A percentile compares a stretch with the other conserved stretches of the same genome.
Conservation (phyloP, 2,888 invertebrate genomes). For the Nymphalis c-album region DNA sequence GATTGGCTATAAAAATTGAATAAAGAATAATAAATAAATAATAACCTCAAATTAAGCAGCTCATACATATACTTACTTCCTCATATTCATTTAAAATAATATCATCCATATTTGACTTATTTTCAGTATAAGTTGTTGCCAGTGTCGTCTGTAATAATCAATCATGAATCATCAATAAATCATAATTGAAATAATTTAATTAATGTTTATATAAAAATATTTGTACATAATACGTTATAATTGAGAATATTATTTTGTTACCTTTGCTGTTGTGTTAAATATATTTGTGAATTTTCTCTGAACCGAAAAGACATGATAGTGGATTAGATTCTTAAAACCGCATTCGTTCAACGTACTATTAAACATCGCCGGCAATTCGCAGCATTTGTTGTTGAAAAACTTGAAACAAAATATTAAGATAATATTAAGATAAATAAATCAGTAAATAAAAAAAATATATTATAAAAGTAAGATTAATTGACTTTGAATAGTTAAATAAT, state of each 20-base stretch:
- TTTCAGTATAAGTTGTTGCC: not conserved
- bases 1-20: slow-evolving; percentile 29
- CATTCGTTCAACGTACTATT: slow-evolving; percentile 53
- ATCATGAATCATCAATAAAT: not conserved
- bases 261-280: slow-evolving; percentile 15
- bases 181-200: not conserved
- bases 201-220: no score
- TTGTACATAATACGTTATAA: no score
- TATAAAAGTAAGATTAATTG: not conserved
- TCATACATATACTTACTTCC: not conserved
- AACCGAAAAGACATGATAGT: slow-evolving; percentile 44
- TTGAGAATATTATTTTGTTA: not conserved
- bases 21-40: no score
- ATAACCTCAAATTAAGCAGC: no score
- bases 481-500: no score
- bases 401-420: slow-evolving; percentile 1
- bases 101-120: not conserved
- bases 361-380: slow-evolving; percentile 61
- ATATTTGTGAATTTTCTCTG: not conserved
- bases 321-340: slow-evolving; percentile 54
- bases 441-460: no score
- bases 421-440: no score
- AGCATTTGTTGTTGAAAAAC: slow-evolving; percentile 61
- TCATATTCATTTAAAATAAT: slow-evolving; percentile 1
- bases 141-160: not conserved